Base-by-base conservation (phyloP, 2,888 invertebrate species). In the Agrilus biguttatus region DNA sequence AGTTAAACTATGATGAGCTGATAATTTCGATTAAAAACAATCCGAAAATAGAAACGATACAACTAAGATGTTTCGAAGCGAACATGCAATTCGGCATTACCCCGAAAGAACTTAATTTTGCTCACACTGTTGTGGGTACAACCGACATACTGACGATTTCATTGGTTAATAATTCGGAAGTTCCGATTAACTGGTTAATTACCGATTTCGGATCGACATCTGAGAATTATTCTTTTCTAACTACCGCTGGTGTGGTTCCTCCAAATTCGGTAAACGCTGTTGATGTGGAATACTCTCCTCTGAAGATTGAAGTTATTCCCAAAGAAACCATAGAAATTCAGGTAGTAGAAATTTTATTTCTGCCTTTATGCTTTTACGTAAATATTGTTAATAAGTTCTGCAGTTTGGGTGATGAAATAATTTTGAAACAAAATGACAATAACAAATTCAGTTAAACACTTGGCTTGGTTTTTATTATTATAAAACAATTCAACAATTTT, bases 161-260 rank as follows among this genome's bases (percentile, higher is more conserved):
- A 37, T 60, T 79, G 17, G 69, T 64, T 43, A 80, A 78, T 53
- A 69, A 73, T 52, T 73, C 76, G 1, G 66, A 71, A 32, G 57
- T 76, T 38, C 65, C 73, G 12, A 57, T 78, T 37, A 67, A 67
- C 58, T 78, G 78, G 77, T 63, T 65, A 53, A 65, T 78, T 50
- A 56, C 60, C 33, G 69, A 69, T 48, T 48, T 62, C 1, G 53
- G 62, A 8, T 68, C 69, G 19, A 63, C 68, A 19, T 47, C 45
- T n/a, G 49, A 52, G 21, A 44, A 71, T 50, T 73, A 72, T 50
- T 67, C 68, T 48, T 66, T 74, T 51, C 57, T 65, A 2, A 59
- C 65, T 41, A 63, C 61, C 5, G 58, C 61, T 8, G 73, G 73
- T 8, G 61, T 63, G 10, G 66, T 75, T 28, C 53, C 52, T 13